Conservation (phyloP, 2,888 invertebrate species). For the Spicauda simplicius region DNA sequence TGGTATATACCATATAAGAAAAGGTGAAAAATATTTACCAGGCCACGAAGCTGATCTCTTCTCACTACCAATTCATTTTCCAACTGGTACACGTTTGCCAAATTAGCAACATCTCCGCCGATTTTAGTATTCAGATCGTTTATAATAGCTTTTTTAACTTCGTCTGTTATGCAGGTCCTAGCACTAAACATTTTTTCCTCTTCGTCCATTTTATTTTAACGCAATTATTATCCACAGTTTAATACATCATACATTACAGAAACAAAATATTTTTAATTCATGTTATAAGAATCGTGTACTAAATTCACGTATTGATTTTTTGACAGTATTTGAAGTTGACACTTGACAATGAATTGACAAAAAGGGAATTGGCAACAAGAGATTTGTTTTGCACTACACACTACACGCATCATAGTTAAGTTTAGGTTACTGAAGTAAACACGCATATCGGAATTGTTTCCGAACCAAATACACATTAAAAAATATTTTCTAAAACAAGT, state of each 20-base stretch:
- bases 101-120: slow-evolving; percentile 69
- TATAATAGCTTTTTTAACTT: slow-evolving; percentile 77
- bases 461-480: no score
- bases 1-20: no score
- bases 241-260: not conserved
- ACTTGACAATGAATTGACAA: not conserved
- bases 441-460: no score
- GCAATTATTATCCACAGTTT: not conserved
- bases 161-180: slow-evolving; percentile 54
- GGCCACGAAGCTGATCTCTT: slow-evolving; percentile 59
- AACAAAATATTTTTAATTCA: not conserved
- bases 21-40: slow-evolving; percentile 55
- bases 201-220: slow-evolving; percentile 21
- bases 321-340: not conserved
- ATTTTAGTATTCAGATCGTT: slow-evolving; percentile 69
- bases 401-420: no score
- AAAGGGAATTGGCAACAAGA: no score
- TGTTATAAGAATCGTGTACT: not conserved
- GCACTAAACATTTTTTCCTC: slow-evolving; percentile 25
- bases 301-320: not conserved
- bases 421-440: no score
- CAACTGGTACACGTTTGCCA: slow-evolving; percentile 55
- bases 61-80: slow-evolving; percentile 60
- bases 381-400: no score
- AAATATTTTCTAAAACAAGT: no score